Conservation (phyloP, 2,888 invertebrate species). For the Xylophagus ater region DNA sequence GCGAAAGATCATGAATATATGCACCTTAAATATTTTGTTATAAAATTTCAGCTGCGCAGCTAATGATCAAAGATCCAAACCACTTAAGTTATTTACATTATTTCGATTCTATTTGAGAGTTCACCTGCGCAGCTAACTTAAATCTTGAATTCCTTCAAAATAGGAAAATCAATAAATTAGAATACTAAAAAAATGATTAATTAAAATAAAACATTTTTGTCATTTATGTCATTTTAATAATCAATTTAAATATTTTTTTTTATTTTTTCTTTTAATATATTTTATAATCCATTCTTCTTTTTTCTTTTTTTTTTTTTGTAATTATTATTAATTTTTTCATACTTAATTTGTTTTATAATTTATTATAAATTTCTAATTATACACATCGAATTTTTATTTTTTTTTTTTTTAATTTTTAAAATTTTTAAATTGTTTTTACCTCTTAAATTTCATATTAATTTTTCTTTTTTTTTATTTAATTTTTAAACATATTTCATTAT, state of each 20-base stretch:
- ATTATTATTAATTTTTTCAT: constrained; percentile 5
- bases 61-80: too few relatives aligned
- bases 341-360: constrained; percentile 12
- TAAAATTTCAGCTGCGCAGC: too few relatives aligned
- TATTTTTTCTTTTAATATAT: constrained; percentile 7
- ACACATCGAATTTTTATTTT: constrained; percentile 17
- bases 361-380: constrained; percentile 16
- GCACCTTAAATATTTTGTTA: too few relatives aligned
- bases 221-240: too few relatives aligned
- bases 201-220: too few relatives aligned
- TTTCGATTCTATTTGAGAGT: too few relatives aligned
- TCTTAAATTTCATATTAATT: constrained; percentile 12
- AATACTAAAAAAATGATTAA: too few relatives aligned
- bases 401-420: constrained; percentile 24
- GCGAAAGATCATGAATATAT: too few relatives aligned
- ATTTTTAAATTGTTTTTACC: constrained; percentile 18
- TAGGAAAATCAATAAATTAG: too few relatives aligned
- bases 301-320: constrained; percentile 9
- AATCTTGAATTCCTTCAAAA: too few relatives aligned
- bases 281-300: constrained; percentile 10
- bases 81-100: too few relatives aligned
- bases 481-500: constrained; percentile 8
- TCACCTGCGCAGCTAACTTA: too few relatives aligned
- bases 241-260: constrained; percentile 10
- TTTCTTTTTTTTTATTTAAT: constrained; percentile 7